These are phyloP conservation scores for Neoitamus cyanurus DNA, from an alignment of 2,888 invertebrate genomes.

Conservation along the genomic window DNA sequence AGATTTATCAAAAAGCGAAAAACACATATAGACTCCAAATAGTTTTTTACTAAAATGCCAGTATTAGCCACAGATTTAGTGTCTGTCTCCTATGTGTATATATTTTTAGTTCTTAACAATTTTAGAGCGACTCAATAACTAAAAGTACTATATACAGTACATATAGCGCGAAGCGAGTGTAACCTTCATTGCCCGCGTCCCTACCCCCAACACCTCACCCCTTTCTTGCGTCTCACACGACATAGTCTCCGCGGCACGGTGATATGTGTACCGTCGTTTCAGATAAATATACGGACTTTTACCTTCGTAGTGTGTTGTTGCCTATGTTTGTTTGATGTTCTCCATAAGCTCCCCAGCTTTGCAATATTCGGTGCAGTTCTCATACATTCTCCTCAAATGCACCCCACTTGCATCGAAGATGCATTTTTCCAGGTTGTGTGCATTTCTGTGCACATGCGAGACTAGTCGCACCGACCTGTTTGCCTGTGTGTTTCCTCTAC, in stretches of 20 bases:
- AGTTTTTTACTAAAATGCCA: not conserved
- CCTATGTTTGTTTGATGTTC: slow-evolving; percentile 3
- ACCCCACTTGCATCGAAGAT: slow-evolving; percentile 45
- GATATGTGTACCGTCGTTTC: slow-evolving; percentile 14
- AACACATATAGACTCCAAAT: slow-evolving; percentile 34
- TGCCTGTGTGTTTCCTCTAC: not conserved
- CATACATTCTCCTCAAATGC: slow-evolving; percentile 45
- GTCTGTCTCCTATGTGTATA: slow-evolving; percentile 39
- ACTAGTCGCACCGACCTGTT: not conserved
- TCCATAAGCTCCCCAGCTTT: slow-evolving; percentile 48
- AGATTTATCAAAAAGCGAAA: not conserved
- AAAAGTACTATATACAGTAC: slow-evolving; percentile 59
- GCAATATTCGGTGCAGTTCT: slow-evolving; percentile 49
- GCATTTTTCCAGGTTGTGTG: slow-evolving; percentile 9
- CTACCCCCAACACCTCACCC: slow-evolving; percentile 55
- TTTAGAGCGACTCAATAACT: slow-evolving; percentile 61
- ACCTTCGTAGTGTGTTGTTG: not conserved
- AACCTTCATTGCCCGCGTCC: slow-evolving; percentile 58
- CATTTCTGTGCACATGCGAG: not conserved
- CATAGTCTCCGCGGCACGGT: not conserved
- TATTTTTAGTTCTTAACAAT: slow-evolving; percentile 59
- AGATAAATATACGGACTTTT: slow-evolving; percentile 12
- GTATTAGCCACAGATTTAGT: slow-evolving; percentile 15
- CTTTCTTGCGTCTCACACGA: slow-evolving; percentile 51
- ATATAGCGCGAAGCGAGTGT: slow-evolving; percentile 59